Percentiles rank a stretch among this genome's conserved stretches.
Evolutionary conservation across 2,113 vertebrate species (phyloP).

Genomic region (Rhegmatorhina hoffmannsi): DNA sequence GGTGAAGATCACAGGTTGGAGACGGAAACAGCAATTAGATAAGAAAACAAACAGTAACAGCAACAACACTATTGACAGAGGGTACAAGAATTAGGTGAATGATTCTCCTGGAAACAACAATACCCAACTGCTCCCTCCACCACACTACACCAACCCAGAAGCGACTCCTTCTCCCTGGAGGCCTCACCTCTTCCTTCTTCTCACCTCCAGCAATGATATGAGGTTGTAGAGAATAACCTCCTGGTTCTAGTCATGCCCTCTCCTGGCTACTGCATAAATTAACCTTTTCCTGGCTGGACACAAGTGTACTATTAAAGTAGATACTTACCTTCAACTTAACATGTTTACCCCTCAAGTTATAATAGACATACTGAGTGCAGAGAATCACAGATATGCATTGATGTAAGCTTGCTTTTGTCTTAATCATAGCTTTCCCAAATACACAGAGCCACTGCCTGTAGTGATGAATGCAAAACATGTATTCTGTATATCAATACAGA

Average conservation of each 20-base stretch:
- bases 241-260: background rate
- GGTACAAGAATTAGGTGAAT: background rate
- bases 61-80: background rate
- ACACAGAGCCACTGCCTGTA: background rate
- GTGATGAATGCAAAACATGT: slow-evolving; percentile 18
- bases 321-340: slow-evolving; percentile 8
- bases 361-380: background rate
- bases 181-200: too few relatives aligned
- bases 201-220: background rate
- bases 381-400: slow-evolving; percentile 19
- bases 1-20: background rate
- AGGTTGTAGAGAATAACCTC: background rate
- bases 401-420: background rate
- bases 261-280: background rate
- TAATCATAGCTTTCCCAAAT: background rate
- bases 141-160: background rate
- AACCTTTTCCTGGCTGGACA: background rate
- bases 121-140: background rate
- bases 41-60: background rate
- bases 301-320: background rate
- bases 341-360: background rate
- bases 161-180: too few relatives aligned
- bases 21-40: background rate
- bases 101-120: background rate
- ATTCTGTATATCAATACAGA: background rate